Evolutionary conservation across 2,888 invertebrate species (phyloP).

Genomic region (Flexamia atlantica): DNA sequence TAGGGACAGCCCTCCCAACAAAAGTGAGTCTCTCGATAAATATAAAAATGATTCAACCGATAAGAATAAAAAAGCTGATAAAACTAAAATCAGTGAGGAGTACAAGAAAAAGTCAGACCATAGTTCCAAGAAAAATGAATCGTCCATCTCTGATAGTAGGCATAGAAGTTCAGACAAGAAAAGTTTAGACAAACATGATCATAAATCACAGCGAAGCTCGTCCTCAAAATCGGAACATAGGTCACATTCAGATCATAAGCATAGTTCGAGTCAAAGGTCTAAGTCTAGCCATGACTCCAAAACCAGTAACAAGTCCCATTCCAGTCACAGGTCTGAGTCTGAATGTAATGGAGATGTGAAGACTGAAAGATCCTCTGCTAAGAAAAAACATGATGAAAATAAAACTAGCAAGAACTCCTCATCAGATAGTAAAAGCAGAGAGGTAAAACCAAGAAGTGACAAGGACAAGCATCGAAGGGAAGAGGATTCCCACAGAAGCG

Average conservation of each 20-base stretch:
- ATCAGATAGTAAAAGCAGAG: neutral
- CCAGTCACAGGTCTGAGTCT: constrained; percentile 32
- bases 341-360: constrained; percentile 25
- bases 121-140: constrained; percentile 3
- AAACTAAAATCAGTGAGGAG: neutral
- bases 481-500: constrained; percentile 2
- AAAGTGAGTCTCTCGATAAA: neutral
- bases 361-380: constrained; percentile 1
- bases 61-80: neutral
- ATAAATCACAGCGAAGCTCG: constrained; percentile 4
- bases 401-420: constrained; percentile 19
- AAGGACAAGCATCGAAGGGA: constrained; percentile 43
- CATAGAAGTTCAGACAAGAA: neutral
- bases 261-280: constrained; percentile 30
- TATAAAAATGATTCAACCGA: neutral
- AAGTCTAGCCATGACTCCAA: constrained; percentile 33
- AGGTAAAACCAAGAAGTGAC: constrained; percentile 14
- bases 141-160: neutral
- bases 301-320: constrained; percentile 19
- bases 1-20: neutral
- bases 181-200: neutral
- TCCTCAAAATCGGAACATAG: constrained; percentile 1
- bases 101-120: neutral
- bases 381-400: constrained; percentile 1
- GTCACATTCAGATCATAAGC: constrained; percentile 12